phyloP scores from a whole-genome alignment of 2,888 invertebrate species.

The Galerucella nymphaeae region DNA sequence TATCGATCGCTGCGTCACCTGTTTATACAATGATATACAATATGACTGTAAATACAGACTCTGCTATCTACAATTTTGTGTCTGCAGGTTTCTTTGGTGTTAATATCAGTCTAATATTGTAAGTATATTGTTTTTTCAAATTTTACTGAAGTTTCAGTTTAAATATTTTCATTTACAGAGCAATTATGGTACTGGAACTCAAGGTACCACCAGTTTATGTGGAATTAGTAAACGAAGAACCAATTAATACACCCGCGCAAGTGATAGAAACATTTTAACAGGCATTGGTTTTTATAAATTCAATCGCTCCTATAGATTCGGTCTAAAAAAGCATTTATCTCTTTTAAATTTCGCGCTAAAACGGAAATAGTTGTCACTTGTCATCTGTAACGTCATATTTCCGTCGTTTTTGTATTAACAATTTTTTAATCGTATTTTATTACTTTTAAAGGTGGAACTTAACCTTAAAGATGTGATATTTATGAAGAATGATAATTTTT shows the following conservation, averaged over 20 bases:
- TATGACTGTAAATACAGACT: constrained; percentile 68
- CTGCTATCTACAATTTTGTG: constrained; percentile 71
- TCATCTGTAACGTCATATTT: too few relatives aligned
- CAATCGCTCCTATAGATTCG: background rate
- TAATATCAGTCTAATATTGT: constrained; percentile 64
- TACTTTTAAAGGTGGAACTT: background rate
- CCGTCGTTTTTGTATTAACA: too few relatives aligned
- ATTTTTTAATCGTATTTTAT: background rate
- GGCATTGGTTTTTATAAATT: background rate
- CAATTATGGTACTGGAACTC: constrained; percentile 5
- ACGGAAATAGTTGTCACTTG: too few relatives aligned
- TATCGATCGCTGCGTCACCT: constrained; percentile 72
- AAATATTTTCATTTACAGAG: background rate
- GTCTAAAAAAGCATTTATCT: too few relatives aligned
- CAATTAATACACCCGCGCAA: background rate
- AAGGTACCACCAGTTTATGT: background rate
- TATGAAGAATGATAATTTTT: background rate
- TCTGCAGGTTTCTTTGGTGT: constrained; percentile 66
- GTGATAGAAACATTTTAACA: background rate
- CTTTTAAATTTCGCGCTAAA: too few relatives aligned
- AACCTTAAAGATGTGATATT: background rate
- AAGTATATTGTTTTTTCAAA: constrained; percentile 29
- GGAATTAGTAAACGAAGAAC: constrained; percentile 7
- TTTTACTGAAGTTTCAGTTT: background rate
- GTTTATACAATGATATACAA: constrained; percentile 75